A percentile compares a stretch with the other conserved stretches of the same genome.
Conservation (phyloP, 2,797 vertebrate genomes). For the Tinamus major region DNA sequence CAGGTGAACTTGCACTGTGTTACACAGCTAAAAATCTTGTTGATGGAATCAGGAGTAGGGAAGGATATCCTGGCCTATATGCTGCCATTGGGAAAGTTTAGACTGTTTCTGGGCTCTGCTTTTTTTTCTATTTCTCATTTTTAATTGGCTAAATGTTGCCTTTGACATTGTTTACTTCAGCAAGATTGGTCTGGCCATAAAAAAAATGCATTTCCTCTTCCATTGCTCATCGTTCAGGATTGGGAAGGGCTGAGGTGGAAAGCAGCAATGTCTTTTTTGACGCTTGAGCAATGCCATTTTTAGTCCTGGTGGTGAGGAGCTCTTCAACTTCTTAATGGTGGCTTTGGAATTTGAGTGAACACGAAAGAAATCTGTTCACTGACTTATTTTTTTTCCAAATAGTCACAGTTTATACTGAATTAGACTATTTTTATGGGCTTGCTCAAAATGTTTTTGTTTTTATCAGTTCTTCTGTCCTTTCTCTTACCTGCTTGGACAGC, state of each 20-base stretch:
- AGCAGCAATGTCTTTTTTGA: neutral
- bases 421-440: neutral
- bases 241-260: neutral
- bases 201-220: neutral
- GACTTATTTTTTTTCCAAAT: neutral
- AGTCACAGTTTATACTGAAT: neutral
- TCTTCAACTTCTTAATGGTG: neutral
- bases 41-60: neutral
- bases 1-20: conserved; percentile 5
- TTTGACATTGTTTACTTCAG: conserved; percentile 22
- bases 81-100: neutral
- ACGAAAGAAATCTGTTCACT: neutral
- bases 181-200: neutral
- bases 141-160: conserved; percentile 27
- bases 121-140: conserved; percentile 26
- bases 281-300: neutral
- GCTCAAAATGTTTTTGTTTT: conserved; percentile 1
- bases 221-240: neutral
- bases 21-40: conserved; percentile 17
- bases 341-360: neutral
- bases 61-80: neutral
- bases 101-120: neutral
- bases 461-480: neutral
- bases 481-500: neutral
- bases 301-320: conserved; percentile 20